Percentiles rank a stretch among this genome's conserved stretches.
phyloP scores from a whole-genome alignment of 1,140 invertebrate species.

The Philopotamus ludificatus region DNA sequence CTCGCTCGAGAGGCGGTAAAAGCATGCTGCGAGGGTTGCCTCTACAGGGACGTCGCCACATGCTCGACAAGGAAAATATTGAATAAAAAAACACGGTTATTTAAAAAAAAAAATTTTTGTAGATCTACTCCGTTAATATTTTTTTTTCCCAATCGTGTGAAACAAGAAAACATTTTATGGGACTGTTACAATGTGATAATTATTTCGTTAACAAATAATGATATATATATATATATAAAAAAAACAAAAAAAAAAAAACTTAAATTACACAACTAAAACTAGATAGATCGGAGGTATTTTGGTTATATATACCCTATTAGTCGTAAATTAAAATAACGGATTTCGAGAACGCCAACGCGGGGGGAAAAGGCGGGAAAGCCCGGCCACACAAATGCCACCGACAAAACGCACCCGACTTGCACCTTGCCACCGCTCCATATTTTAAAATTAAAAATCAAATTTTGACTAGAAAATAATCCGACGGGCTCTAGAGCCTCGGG shows the following conservation, averaged over 20 bases:
- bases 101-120: conserved; percentile 10
- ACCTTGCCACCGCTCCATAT: conserved; percentile 34
- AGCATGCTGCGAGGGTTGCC: conserved; percentile 33
- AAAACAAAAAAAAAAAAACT: conserved; percentile 36
- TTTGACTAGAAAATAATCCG: conserved; percentile 43
- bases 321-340: conserved; percentile 29
- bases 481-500: conserved; percentile 50
- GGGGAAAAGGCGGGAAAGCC: conserved; percentile 23
- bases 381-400: conserved; percentile 30
- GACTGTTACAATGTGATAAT: conserved; percentile 24
- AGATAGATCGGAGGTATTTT: conserved; percentile 34
- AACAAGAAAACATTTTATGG: conserved; percentile 19
- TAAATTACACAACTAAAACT: conserved; percentile 28
- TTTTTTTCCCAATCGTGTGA: background rate
- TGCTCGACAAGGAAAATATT: conserved; percentile 18
- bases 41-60: conserved; percentile 31
- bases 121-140: conserved; percentile 8
- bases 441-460: conserved; percentile 23
- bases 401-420: conserved; percentile 28
- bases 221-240: too few relatives aligned
- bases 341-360: conserved; percentile 27
- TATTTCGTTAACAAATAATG: conserved; percentile 44
- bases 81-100: background rate
- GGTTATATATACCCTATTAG: conserved; percentile 35
- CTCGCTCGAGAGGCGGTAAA: conserved; percentile 17